Evolutionary conservation across 2,113 vertebrate species (phyloP).

Genomic region (Heteronetta atricapilla): DNA sequence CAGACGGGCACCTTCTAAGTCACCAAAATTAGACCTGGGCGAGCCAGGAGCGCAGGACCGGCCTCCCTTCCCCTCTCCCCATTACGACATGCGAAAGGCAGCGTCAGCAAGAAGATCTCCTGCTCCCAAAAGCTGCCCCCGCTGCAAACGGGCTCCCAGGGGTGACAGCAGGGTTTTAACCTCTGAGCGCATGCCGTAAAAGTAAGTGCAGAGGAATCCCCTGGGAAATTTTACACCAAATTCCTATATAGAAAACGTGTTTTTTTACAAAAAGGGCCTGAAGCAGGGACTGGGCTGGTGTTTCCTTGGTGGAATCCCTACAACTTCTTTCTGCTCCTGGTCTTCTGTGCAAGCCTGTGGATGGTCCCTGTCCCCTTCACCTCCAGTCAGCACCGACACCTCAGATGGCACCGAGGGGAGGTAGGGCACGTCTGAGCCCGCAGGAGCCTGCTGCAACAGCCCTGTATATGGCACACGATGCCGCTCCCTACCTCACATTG

Average conservation of each 20-base stretch:
- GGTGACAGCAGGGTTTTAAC: not conserved
- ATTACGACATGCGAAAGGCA: not conserved
- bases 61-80: not conserved
- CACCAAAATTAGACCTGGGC: slow-evolving; percentile 33
- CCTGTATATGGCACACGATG: not conserved
- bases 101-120: not conserved
- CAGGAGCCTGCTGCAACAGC: not conserved
- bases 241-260: not conserved
- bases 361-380: not conserved
- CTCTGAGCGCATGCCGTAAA: not conserved
- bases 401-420: not conserved
- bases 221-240: not conserved
- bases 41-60: not conserved
- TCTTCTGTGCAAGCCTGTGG: not conserved
- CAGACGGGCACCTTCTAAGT: not conserved
- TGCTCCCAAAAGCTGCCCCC: not conserved
- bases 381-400: not conserved
- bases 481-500: fast-evolving
- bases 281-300: not conserved
- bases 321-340: not conserved
- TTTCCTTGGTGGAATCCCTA: not conserved
- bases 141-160: not conserved
- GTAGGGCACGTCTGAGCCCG: not conserved
- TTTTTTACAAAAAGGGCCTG: not conserved
- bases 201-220: not conserved